Percentiles rank a stretch among this genome's conserved stretches.
phyloP scores from a whole-genome alignment of 2,797 vertebrate species.

The Liparis tanakae region DNA sequence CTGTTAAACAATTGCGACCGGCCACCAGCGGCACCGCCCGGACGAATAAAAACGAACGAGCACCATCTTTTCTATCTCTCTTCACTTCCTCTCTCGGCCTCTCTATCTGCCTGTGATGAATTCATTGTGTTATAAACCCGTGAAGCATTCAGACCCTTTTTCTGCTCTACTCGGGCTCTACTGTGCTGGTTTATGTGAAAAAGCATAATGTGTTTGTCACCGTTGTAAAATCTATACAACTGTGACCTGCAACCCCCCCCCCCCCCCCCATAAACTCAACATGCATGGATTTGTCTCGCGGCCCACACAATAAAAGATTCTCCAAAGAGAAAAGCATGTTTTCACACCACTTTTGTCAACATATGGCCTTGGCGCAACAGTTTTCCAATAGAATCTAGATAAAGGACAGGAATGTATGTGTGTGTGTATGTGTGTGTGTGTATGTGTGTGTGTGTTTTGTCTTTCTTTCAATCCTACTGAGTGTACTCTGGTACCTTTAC shows the following conservation, averaged over 20 bases:
- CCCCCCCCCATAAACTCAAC: neutral
- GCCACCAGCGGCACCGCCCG: conserved; percentile 47
- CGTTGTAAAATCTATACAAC: conserved; percentile 73
- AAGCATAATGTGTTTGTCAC: conserved; percentile 71
- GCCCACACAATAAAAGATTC: conserved; percentile 64
- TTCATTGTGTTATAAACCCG: conserved; percentile 73
- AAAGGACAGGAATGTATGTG: conserved; percentile 60
- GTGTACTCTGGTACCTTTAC: conserved; percentile 47
- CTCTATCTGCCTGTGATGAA: conserved; percentile 65
- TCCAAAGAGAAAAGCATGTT: conserved; percentile 65
- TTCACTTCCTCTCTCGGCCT: conserved; percentile 20
- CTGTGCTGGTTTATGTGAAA: conserved; percentile 71
- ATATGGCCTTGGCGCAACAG: conserved; percentile 62
- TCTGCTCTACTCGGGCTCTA: conserved; percentile 71
- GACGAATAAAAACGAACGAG: conserved; percentile 71
- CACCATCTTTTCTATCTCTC: conserved; percentile 23
- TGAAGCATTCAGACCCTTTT: conserved; percentile 69
- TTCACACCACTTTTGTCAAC: conserved; percentile 64
- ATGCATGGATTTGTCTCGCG: conserved; percentile 62
- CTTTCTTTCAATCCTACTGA: conserved; percentile 38
- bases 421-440: conserved; percentile 29
- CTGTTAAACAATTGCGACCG: conserved; percentile 43
- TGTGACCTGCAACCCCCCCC: conserved; percentile 69
- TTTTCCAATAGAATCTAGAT: conserved; percentile 62
- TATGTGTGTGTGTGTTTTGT: conserved; percentile 55